These are phyloP conservation scores for Crematogaster levior DNA, from an alignment of 2,888 invertebrate genomes.

Conservation along the genomic window DNA sequence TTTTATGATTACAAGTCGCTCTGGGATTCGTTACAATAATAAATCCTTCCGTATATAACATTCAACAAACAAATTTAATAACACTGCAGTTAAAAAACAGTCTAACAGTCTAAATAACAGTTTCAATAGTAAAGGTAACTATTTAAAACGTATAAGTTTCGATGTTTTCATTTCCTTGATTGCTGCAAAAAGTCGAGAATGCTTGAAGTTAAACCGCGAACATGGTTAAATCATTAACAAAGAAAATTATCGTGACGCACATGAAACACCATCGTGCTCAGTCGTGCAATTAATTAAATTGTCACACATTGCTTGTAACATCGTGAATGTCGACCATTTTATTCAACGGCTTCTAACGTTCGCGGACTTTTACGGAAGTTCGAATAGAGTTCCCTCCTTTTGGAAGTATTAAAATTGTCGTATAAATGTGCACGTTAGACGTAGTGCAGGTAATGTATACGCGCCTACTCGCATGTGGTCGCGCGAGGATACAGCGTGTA, in stretches of 20 bases:
- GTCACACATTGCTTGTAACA: neutral
- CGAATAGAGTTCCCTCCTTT: slow-evolving; percentile 23
- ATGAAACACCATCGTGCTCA: slow-evolving; percentile 8
- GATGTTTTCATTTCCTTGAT: neutral
- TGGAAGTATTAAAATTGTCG: slow-evolving; percentile 39
- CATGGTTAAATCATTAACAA: slow-evolving; percentile 22
- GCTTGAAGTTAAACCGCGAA: neutral
- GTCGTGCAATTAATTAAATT: slow-evolving; percentile 24
- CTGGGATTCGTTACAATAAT: neutral
- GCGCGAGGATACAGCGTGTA: slow-evolving; percentile 60
- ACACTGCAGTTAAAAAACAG: neutral
- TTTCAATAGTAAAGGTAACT: neutral
- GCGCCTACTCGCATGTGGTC: slow-evolving; percentile 7
- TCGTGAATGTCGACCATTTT: slow-evolving; percentile 13
- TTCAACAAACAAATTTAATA: neutral
- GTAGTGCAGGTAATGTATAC: neutral
- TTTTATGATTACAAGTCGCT: neutral
- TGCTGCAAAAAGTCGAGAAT: neutral
- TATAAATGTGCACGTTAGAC: slow-evolving; percentile 24
- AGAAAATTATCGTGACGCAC: slow-evolving; percentile 1
- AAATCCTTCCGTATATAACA: neutral
- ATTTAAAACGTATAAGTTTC: neutral
- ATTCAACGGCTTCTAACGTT: slow-evolving; percentile 11
- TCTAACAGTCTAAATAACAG: no score
- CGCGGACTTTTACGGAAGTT: slow-evolving; percentile 44